Conservation (phyloP, 2,888 invertebrate species). For the Barypeithes pellucidus region DNA sequence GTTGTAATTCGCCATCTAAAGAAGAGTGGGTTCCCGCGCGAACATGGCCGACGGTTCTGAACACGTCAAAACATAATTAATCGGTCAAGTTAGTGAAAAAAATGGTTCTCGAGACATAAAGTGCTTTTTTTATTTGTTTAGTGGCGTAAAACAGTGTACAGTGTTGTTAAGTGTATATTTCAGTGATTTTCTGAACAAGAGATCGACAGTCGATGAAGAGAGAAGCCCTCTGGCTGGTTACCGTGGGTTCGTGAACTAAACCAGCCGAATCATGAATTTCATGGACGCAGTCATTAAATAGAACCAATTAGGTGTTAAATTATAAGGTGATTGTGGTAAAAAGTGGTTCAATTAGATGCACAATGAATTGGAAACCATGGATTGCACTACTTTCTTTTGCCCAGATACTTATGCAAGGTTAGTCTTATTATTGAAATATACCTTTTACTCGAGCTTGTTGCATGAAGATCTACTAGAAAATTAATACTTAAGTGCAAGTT, state of each 20-base stretch:
- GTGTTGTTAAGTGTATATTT: background rate
- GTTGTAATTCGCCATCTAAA: background rate
- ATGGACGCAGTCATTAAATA: constrained; percentile 9
- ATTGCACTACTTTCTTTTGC: constrained; percentile 62
- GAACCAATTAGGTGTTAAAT: background rate
- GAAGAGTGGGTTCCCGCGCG: constrained; percentile 9
- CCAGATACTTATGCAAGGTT: constrained; percentile 60
- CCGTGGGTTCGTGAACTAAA: constrained; percentile 1
- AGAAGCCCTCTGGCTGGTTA: background rate
- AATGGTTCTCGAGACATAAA: background rate
- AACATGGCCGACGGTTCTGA: background rate
- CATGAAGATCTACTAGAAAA: too few species aligned
- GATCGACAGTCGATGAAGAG: constrained; percentile 7
- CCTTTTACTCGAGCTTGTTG: background rate
- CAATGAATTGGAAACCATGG: constrained; percentile 59
- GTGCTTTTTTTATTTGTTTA: background rate
- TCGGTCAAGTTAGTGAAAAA: background rate
- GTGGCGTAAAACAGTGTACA: background rate
- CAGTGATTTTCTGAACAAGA: background rate
- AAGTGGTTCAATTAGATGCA: constrained; percentile 34
- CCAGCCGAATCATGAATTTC: constrained; percentile 14
- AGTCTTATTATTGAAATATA: constrained; percentile 14
- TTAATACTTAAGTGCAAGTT: too few species aligned
- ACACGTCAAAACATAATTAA: constrained; percentile 15
- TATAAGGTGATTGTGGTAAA: constrained; percentile 12